A percentile compares a stretch with the other conserved stretches of the same genome.
Conservation (phyloP, 2,113 vertebrate genomes). For the Fulica atra region DNA sequence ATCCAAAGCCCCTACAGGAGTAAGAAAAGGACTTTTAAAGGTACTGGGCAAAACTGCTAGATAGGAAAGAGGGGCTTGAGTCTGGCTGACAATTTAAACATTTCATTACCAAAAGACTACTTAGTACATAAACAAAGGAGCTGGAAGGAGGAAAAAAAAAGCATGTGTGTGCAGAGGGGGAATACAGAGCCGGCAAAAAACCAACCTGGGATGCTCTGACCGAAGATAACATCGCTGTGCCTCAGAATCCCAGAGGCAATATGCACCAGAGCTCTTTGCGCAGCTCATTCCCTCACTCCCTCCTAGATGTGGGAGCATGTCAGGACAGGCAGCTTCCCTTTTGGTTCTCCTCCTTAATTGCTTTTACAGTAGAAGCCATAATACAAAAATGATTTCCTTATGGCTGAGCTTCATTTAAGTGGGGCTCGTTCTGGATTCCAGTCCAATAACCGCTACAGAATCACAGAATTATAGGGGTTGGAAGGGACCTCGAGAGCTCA, state of each 20-base stretch:
- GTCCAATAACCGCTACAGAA: neutral
- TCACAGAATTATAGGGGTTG: too few relatives aligned
- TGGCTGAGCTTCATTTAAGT: neutral
- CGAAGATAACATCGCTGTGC: neutral
- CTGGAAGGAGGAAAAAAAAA: neutral
- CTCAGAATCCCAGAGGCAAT: neutral
- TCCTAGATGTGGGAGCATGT: neutral
- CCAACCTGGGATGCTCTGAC: neutral
- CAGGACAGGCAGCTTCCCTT: neutral
- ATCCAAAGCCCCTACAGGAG: neutral
- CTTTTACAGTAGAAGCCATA: constrained; percentile 5
- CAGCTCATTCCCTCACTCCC: neutral
- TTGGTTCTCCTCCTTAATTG: neutral
- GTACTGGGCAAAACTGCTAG: neutral
- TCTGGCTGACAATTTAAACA: neutral
- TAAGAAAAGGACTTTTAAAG: neutral
- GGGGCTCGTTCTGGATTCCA: neutral
- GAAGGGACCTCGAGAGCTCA: too few relatives aligned
- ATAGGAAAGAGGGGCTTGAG: neutral
- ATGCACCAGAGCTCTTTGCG: neutral
- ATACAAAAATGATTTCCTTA: constrained; percentile 2
- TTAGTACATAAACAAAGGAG: neutral
- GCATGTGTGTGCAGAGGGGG: neutral
- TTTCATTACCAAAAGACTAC: neutral
- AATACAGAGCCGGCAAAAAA: neutral